Percentiles rank a stretch among this genome's conserved stretches.
Conservation (phyloP, 2,113 vertebrate species). For the Sterna hirundo region DNA sequence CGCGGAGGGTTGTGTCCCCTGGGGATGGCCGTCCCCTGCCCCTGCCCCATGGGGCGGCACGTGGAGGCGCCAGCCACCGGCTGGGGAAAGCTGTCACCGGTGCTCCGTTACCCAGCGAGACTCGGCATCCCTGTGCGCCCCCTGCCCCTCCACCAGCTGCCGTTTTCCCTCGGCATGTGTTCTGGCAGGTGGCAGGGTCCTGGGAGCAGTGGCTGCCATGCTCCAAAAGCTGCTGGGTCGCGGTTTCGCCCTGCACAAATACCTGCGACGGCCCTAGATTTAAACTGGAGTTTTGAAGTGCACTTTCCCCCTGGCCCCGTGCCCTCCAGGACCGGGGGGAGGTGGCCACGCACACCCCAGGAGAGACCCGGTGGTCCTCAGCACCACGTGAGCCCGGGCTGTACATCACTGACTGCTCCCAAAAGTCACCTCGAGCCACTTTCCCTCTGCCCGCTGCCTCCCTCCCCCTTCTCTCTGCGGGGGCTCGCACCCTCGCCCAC, state of each 20-base stretch:
- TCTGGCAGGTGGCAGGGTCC: background rate
- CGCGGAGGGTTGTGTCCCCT: background rate
- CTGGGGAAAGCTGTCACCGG: background rate
- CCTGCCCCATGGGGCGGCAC: background rate
- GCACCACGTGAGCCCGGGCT: background rate
- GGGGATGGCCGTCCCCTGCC: no score
- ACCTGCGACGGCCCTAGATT: no score
- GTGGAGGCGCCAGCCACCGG: fast-evolving
- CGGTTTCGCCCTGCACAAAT: background rate
- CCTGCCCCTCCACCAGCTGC: background rate
- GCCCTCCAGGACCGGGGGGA: background rate
- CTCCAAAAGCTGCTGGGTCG: background rate
- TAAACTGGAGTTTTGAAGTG: background rate
- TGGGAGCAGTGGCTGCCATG: background rate
- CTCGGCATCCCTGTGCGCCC: background rate
- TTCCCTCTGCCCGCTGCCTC: background rate
- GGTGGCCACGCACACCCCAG: no score
- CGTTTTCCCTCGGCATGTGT: background rate
- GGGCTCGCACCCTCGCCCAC: background rate
- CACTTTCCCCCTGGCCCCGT: background rate
- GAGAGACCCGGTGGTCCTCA: background rate
- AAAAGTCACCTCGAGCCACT: background rate
- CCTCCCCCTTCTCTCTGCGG: no score
- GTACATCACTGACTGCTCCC: background rate
- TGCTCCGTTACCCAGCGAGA: fast-evolving